Evolutionary conservation across 2,797 vertebrate genomes (phyloP).

Genomic region (Sebastes flavidus): DNA sequence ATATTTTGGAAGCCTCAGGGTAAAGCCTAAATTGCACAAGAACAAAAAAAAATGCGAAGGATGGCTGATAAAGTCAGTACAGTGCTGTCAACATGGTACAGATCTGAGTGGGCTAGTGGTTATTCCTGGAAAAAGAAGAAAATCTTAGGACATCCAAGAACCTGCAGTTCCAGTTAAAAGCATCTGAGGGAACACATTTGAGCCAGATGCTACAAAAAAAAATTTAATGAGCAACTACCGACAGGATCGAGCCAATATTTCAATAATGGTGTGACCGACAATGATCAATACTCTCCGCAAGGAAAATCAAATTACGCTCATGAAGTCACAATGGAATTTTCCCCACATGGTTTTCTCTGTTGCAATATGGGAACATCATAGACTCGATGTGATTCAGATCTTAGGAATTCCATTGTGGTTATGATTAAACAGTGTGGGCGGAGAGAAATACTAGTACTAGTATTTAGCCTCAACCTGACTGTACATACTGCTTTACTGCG

Average conservation of each 20-base stretch:
- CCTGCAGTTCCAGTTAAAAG: background rate
- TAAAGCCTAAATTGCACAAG: constrained; percentile 23
- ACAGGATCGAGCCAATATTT: background rate
- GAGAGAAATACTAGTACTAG: background rate
- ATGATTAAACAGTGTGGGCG: background rate
- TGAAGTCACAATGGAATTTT: background rate
- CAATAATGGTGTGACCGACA: background rate
- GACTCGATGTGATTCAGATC: background rate
- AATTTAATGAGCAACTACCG: background rate
- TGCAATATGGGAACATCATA: background rate
- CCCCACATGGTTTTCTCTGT: background rate
- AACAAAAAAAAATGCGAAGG: constrained; percentile 18
- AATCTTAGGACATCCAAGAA: background rate
- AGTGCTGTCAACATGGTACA: background rate
- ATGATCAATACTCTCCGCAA: background rate
- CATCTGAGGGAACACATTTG: background rate
- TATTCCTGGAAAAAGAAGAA: background rate
- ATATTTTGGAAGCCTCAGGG: constrained; percentile 42
- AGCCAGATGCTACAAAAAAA: background rate
- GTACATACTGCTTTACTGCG: background rate
- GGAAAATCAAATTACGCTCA: background rate
- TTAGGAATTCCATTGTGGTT: background rate
- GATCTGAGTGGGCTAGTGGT: background rate
- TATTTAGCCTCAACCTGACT: background rate
- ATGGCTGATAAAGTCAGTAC: constrained; percentile 10